Evolutionary conservation across 2,113 vertebrate species (phyloP).

Genomic region (Erythrolamprus reginae): DNA sequence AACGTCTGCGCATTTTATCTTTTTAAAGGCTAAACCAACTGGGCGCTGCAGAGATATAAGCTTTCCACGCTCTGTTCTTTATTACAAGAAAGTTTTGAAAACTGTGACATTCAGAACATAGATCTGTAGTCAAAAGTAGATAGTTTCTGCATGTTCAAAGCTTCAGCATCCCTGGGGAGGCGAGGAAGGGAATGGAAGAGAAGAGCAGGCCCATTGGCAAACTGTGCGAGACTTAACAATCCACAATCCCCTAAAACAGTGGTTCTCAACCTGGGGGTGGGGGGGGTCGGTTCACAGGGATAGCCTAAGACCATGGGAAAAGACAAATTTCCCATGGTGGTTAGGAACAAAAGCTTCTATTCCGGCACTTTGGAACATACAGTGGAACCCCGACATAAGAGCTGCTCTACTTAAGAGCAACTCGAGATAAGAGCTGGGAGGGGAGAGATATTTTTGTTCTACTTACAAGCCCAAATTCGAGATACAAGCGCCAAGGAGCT

Average conservation of each 20-base stretch:
- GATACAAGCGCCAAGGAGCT: too few relatives aligned
- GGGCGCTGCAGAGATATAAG: neutral
- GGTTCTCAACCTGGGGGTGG: too few relatives aligned
- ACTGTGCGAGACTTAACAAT: neutral
- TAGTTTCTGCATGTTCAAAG: neutral
- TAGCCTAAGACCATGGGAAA: too few relatives aligned
- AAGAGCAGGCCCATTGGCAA: neutral
- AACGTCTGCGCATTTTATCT: neutral
- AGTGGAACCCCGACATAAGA: too few relatives aligned
- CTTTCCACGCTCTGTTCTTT: neutral
- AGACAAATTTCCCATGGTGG: too few relatives aligned
- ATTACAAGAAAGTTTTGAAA: neutral
- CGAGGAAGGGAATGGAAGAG: neutral
- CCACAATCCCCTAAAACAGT: neutral
- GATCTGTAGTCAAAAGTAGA: neutral
- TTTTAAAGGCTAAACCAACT: neutral
- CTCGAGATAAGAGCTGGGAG: too few relatives aligned
- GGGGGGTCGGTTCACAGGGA: too few relatives aligned
- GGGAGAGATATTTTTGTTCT: too few relatives aligned
- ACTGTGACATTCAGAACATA: neutral
- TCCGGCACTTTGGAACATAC: too few relatives aligned
- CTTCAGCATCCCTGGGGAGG: neutral
- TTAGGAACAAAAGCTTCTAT: too few relatives aligned
- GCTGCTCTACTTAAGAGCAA: too few relatives aligned
- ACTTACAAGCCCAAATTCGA: too few relatives aligned